Evolutionary conservation across 1,140 invertebrate species (phyloP).

Genomic region (Scaptomyza pallida): DNA sequence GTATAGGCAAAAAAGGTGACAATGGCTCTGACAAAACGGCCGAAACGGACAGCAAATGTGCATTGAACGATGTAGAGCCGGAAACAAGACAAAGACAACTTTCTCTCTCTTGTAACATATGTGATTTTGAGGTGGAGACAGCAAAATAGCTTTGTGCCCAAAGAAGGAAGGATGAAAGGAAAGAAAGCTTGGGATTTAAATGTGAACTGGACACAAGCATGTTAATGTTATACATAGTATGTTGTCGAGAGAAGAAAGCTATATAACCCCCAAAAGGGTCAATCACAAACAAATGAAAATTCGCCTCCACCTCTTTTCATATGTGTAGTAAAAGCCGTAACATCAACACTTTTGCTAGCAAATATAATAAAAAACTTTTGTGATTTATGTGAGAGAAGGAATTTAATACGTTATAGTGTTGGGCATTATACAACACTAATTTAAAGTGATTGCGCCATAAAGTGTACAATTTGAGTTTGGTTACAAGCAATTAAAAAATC

Average conservation of each 20-base stretch:
- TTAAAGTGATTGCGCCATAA: constrained; percentile 3
- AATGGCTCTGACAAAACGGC: constrained; percentile 65
- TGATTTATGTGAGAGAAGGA: constrained; percentile 7
- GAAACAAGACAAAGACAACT: constrained; percentile 26
- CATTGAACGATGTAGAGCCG: constrained; percentile 43
- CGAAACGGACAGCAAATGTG: constrained; percentile 70
- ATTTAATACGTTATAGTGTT: too few relatives aligned
- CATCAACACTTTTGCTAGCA: constrained; percentile 20
- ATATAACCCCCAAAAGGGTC: constrained; percentile 37
- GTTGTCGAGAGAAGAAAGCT: not conserved
- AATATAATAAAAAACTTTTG: constrained; percentile 18
- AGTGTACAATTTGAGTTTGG: constrained; percentile 4
- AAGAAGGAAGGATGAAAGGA: constrained; percentile 4
- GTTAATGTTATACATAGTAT: constrained; percentile 11
- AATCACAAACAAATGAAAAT: constrained; percentile 34
- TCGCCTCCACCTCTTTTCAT: constrained; percentile 9
- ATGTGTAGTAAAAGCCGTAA: constrained; percentile 12
- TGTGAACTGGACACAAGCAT: constrained; percentile 16
- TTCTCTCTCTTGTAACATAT: constrained; percentile 54
- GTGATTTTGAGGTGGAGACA: constrained; percentile 45
- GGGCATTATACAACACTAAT: constrained; percentile 1
- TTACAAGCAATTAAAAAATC: constrained; percentile 17
- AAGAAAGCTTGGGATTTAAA: constrained; percentile 22
- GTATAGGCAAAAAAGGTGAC: constrained; percentile 63
- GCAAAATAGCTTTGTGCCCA: constrained; percentile 3